Evolutionary conservation across 2,888 invertebrate species (phyloP), one percentile per base, ranked within the genome.

Genomic region (Synergus laeviventris): DNA sequence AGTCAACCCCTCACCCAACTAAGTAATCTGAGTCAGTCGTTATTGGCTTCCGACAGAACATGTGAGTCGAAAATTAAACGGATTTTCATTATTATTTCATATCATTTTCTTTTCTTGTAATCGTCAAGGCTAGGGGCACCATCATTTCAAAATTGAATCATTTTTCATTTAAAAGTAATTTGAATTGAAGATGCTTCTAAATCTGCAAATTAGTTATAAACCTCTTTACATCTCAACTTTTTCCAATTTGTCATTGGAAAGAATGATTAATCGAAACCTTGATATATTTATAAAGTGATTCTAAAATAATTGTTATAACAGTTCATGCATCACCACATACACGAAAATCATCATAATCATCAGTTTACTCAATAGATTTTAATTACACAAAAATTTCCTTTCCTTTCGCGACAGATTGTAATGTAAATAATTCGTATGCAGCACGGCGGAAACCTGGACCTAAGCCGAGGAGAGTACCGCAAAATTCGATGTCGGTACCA

Each of bases 391-490:
- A 70, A 70, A 16, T 70, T 31, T 45, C 31, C 61, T 79, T 78
- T 73, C 12, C 49, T 42, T 31, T 59, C 49, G 49, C n/a, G 49
- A 70, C 70, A 70, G 70, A 70, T 70, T 70, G 49, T 70, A 70
- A 70, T 73, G 79, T 79, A 76, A n/a, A 74, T 70, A 70, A 70
- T 70, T 85, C 70, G 70, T 70, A 70, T 87, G 11, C 86, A 95
- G 95, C 95, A 62, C 94, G 95, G 61, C 93, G 95, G 79, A 95
- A 95, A 89, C 95, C 95, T 0, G 95, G 95, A 36, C 95, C 95
- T 12, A 94, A 95, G 86, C 95, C 94, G 3, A 91, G 94, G 62
- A 91, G 93, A 83, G 93, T 93, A 45, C 92, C 93, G n/a, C 93
- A 92, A 84, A 91, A 92, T 81, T 83, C 94, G 88, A 87, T 92